Conservation (phyloP, 2,113 vertebrate genomes). For the Sebastes schlegelii region DNA sequence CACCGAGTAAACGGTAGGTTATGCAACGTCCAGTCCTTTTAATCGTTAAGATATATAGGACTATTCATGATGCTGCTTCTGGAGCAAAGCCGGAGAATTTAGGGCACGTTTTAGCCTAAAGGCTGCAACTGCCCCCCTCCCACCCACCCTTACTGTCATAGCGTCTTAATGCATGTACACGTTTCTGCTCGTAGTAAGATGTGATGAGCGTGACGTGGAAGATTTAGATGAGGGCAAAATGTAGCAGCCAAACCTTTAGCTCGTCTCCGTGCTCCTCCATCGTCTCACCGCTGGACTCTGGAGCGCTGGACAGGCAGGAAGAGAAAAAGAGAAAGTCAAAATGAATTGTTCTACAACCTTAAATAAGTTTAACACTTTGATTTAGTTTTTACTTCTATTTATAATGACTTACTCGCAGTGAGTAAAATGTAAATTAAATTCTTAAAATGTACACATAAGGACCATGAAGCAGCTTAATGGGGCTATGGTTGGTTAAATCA, state of each 20-base stretch:
- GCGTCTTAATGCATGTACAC: slow-evolving; percentile 53
- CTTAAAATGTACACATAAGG: neutral
- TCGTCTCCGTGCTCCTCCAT: slow-evolving; percentile 54
- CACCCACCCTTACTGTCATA: slow-evolving; percentile 53
- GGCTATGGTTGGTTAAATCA: neutral
- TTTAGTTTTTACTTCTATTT: neutral
- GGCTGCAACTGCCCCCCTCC: slow-evolving; percentile 42
- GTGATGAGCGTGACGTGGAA: slow-evolving; percentile 46
- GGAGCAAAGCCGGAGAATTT: slow-evolving; percentile 63
- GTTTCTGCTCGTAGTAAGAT: slow-evolving; percentile 36
- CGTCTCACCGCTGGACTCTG: slow-evolving; percentile 39
- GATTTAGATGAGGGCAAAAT: slow-evolving; percentile 38
- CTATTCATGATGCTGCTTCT: slow-evolving; percentile 45
- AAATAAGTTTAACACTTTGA: neutral
- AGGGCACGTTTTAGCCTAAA: slow-evolving; percentile 76
- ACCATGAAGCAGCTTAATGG: neutral
- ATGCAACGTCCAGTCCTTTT: slow-evolving; percentile 66
- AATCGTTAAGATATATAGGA: slow-evolving; percentile 53
- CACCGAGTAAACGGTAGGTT: slow-evolving; percentile 31
- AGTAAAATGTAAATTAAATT: neutral
- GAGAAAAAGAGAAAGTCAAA: slow-evolving; percentile 30
- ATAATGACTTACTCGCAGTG: neutral
- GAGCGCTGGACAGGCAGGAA: slow-evolving; percentile 45
- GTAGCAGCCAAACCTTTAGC: slow-evolving; percentile 71
- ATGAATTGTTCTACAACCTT: neutral